Evolutionary conservation across 2,113 vertebrate species (phyloP).

Genomic region (Coryphaenoides rupestris): DNA sequence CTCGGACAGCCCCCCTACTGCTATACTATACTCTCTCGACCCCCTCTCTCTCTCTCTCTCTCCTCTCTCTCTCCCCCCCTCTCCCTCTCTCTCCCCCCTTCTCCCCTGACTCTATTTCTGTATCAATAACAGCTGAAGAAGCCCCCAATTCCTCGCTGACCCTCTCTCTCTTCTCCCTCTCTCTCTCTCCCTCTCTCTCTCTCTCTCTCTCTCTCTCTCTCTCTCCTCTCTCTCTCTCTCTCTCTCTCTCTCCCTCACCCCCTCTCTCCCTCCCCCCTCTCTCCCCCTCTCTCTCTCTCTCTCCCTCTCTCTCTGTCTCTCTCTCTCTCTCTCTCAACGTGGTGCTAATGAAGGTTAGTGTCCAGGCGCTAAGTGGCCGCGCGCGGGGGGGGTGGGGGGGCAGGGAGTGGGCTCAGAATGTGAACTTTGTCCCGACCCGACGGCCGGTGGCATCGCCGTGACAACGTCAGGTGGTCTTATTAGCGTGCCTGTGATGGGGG

Average conservation of each 20-base stretch:
- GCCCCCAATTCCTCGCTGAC: too few species aligned
- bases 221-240: conserved; percentile 7
- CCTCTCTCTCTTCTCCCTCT: conserved; percentile 9
- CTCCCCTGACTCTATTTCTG: neutral
- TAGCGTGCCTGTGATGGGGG: conserved; percentile 44
- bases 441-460: conserved; percentile 50
- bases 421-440: conserved; percentile 47
- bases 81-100: conserved; percentile 3
- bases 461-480: conserved; percentile 61
- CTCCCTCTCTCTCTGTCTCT: conserved; percentile 38
- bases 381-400: too few species aligned
- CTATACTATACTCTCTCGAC: neutral
- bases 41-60: conserved; percentile 3
- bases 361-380: conserved; percentile 8
- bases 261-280: conserved; percentile 19
- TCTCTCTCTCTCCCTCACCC: conserved; percentile 17
- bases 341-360: conserved; percentile 67
- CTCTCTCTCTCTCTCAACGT: conserved; percentile 55
- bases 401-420: too few species aligned
- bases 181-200: conserved; percentile 17
- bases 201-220: conserved; percentile 18
- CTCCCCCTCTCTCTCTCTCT: conserved; percentile 35
- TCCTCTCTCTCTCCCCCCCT: neutral
- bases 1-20: too few species aligned
- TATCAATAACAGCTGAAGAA: neutral